These are phyloP conservation scores for Trissoscelio sp. DNA, from an alignment of 2,888 invertebrate genomes.

Conservation along the genomic window DNA sequence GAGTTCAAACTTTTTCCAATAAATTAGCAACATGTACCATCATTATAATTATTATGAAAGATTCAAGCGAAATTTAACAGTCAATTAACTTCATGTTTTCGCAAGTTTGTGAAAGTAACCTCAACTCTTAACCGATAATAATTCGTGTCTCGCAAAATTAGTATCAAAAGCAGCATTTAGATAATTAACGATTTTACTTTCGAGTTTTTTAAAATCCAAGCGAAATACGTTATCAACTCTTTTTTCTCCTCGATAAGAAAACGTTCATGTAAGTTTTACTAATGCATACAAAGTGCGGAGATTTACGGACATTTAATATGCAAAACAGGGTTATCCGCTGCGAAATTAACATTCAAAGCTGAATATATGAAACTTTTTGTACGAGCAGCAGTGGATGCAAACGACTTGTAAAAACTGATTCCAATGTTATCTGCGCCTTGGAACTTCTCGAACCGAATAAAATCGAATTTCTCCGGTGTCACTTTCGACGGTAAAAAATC, in stretches of 20 bases:
- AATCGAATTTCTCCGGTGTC: slow-evolving; percentile 46
- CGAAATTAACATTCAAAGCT: slow-evolving; percentile 65
- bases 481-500: slow-evolving; percentile 28
- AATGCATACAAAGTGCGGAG: slow-evolving; percentile 53
- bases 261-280: slow-evolving; percentile 46
- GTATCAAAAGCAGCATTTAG: slow-evolving; percentile 2
- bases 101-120: slow-evolving; percentile 6
- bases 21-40: neutral
- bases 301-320: slow-evolving; percentile 65
- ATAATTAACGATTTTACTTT: slow-evolving; percentile 34
- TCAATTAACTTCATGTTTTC: slow-evolving; percentile 19
- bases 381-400: slow-evolving; percentile 47
- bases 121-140: slow-evolving; percentile 7
- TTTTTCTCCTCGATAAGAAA: slow-evolving; percentile 41
- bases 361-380: slow-evolving; percentile 64
- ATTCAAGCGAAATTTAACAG: slow-evolving; percentile 33
- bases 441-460: slow-evolving; percentile 43
- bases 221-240: slow-evolving; percentile 32
- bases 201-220: neutral
- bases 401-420: slow-evolving; percentile 65
- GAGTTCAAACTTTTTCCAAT: slow-evolving; percentile 22
- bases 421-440: slow-evolving; percentile 48
- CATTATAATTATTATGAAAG: slow-evolving; percentile 29
- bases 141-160: slow-evolving; percentile 12
- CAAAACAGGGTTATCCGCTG: slow-evolving; percentile 62